Percentiles rank a stretch among this genome's conserved stretches.
Evolutionary conservation across 2,888 invertebrate species (phyloP).

Genomic region (Julus scanicus): DNA sequence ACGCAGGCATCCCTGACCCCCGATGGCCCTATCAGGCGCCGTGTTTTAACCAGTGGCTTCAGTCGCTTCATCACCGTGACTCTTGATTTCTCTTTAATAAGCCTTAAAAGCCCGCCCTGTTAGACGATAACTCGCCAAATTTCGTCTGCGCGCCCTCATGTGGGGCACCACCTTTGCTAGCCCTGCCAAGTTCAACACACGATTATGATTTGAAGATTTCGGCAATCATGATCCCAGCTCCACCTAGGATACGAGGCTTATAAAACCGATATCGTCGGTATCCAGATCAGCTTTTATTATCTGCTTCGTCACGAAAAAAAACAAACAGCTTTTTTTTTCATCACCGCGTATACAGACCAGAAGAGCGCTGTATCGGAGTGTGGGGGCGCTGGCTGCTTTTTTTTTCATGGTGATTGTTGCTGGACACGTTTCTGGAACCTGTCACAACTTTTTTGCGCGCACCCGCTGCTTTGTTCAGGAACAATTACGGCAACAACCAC

Average conservation of each 20-base stretch:
- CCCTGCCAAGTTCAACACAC: slow-evolving; percentile 37
- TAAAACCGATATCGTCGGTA: neutral
- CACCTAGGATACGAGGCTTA: neutral
- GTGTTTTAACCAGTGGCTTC: neutral
- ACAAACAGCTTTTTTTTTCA: neutral
- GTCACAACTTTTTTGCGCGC: slow-evolving; percentile 40
- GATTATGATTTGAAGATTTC: neutral
- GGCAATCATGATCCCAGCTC: slow-evolving; percentile 20
- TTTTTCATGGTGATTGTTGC: slow-evolving; percentile 13
- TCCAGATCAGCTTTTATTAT: neutral
- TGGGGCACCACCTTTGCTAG: slow-evolving; percentile 7
- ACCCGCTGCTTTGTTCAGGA: slow-evolving; percentile 26
- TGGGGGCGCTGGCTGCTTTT: neutral
- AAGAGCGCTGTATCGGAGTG: slow-evolving; percentile 14
- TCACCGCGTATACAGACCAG: neutral
- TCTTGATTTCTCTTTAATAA: slow-evolving; percentile 39
- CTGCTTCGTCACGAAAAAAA: slow-evolving; percentile 27
- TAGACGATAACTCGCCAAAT: slow-evolving; percentile 19
- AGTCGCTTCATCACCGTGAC: slow-evolving; percentile 20
- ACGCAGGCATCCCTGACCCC: neutral
- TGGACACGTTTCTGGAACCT: slow-evolving; percentile 38
- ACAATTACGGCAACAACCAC: slow-evolving; percentile 5
- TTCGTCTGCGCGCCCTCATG: neutral
- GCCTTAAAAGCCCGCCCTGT: slow-evolving; percentile 42
- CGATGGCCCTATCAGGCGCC: slow-evolving; percentile 37